phyloP scores from a whole-genome alignment of 2,888 invertebrate species.

The Nomada hirtipes region DNA sequence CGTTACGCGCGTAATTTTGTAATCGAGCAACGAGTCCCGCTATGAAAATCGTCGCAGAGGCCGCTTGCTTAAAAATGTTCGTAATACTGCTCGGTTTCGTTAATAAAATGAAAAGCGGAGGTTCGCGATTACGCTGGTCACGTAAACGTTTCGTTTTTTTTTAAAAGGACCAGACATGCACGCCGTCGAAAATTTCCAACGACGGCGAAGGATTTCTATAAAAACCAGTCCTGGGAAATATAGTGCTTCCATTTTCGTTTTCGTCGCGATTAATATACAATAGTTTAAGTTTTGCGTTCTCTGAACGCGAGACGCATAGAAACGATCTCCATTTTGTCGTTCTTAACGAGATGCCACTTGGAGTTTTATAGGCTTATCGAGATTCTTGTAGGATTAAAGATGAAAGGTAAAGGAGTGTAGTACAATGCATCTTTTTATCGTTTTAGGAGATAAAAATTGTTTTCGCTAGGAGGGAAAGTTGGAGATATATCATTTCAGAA shows the following conservation, averaged over 20 bases:
- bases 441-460: neutral
- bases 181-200: slow-evolving; percentile 2
- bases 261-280: too few relatives aligned
- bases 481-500: neutral
- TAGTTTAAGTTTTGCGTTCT: neutral
- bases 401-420: neutral
- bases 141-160: neutral
- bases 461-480: neutral
- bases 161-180: neutral
- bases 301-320: neutral
- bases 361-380: neutral
- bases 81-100: slow-evolving; percentile 47
- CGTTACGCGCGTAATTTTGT: slow-evolving; percentile 53
- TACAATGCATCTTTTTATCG: neutral
- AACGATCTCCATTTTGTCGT: neutral
- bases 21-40: slow-evolving; percentile 36
- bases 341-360: neutral
- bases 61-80: slow-evolving; percentile 3
- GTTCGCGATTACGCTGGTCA: neutral
- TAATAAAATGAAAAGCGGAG: slow-evolving; percentile 13
- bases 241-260: neutral
- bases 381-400: neutral
- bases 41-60: slow-evolving; percentile 37
- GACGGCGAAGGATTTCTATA: neutral
- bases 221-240: neutral